These are phyloP conservation scores for Drosophila neotestacea DNA, from an alignment of 2,888 invertebrate genomes.

Conservation along the genomic window DNA sequence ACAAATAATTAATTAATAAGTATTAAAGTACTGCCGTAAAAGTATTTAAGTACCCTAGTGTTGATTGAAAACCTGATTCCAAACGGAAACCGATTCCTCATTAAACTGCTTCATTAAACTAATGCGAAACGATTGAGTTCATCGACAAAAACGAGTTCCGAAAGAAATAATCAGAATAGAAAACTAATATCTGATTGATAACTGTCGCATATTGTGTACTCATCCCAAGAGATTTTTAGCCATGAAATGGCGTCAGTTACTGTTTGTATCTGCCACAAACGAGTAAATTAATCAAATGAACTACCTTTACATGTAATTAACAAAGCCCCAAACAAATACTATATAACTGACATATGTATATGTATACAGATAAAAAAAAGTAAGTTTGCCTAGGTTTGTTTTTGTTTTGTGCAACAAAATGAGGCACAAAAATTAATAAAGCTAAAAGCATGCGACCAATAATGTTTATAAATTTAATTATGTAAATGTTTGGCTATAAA, in stretches of 20 bases:
- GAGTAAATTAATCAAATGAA: slow-evolving; percentile 61
- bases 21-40: too few relatives aligned
- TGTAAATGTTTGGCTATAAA: slow-evolving; percentile 73
- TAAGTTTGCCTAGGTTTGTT: slow-evolving; percentile 12
- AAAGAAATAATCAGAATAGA: not conserved
- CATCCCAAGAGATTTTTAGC: slow-evolving; percentile 14
- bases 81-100: not conserved
- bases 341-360: not conserved
- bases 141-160: not conserved
- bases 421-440: slow-evolving; percentile 68
- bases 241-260: slow-evolving; percentile 7
- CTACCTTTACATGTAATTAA: slow-evolving; percentile 69
- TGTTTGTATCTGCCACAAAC: slow-evolving; percentile 31
- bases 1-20: too few relatives aligned
- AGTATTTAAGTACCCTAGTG: not conserved
- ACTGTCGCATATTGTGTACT: slow-evolving; percentile 14
- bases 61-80: not conserved
- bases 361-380: not conserved
- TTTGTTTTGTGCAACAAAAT: slow-evolving; percentile 57
- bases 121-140: not conserved
- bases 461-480: slow-evolving; percentile 80
- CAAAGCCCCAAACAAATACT: slow-evolving; percentile 33
- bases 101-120: not conserved
- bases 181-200: slow-evolving; percentile 37
- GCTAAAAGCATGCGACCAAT: slow-evolving; percentile 76